Evolutionary conservation across 2,113 vertebrate species (phyloP), one percentile per base, ranked within the genome.

Genomic region (Brachypodius melanocephalos): DNA sequence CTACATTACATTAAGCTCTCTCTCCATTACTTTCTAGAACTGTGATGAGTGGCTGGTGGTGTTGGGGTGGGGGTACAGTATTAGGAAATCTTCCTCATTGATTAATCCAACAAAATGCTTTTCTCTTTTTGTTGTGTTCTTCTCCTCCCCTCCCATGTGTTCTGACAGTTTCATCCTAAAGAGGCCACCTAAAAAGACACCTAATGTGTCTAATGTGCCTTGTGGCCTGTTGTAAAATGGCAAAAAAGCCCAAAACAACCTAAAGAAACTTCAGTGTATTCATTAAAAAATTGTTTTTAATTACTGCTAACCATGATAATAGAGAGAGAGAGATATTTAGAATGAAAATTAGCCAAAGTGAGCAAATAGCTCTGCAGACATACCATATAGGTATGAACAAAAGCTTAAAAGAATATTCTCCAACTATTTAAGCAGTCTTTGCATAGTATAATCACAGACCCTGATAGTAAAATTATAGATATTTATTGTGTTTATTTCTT

Each of bases 71-170:
- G 57, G 26, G 21, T 45, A 9, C 18, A 91, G 21, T 24, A 1
- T 42, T 85, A 94, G 66, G 25, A 78, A 87, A 32, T 61, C n/a
- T 48, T 86, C 65, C 80, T 67, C 61, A 18, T 8, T 73, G 26
- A 42, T 87, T 29, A 32, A 75, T 63, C 40, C 43, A 81, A 17
- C 22, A 48, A 65, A 72, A 72, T 52, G 14, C 17, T 81, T 77
- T 86, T 86, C 25, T 90, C 4, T 71, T 71, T 63, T 68, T 86
- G 25, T 79, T 1, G 0, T 32, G 5, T 16, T 78, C 6, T 73
- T 58, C n/a, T 78, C 10, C 31, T 74, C 0, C 51, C 25, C 7
- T 73, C 10, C 10, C 2, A 0, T 48, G 1, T n/a, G 54, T 73
- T 83, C 58, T 79, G 31, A 54, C 14, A 36, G 5, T n/a, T 88